phyloP scores from a whole-genome alignment of 2,113 vertebrate species.

The Odocoileus virginianus region DNA sequence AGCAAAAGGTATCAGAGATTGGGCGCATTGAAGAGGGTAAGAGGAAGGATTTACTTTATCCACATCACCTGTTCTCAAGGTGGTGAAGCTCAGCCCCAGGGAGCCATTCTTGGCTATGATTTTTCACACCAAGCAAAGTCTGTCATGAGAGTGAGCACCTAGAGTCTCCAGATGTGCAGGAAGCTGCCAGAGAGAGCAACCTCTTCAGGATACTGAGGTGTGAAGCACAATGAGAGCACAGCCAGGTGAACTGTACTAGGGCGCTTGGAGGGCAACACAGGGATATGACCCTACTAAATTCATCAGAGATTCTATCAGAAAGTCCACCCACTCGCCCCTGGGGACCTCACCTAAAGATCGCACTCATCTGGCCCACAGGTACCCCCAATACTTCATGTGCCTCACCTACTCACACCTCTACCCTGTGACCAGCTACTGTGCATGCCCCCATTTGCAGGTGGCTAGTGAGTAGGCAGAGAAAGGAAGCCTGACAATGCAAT shows the following conservation, averaged over 20 bases:
- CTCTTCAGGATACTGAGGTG: not conserved
- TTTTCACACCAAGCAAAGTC: not conserved
- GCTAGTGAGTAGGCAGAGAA: not conserved
- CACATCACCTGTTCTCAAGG: not conserved
- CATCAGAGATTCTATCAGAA: not conserved
- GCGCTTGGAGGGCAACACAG: not conserved
- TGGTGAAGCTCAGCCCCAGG: not conserved
- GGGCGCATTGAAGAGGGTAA: not conserved
- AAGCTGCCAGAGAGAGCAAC: not conserved
- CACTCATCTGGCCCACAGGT: not conserved
- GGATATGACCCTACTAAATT: too few species aligned
- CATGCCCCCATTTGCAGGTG: not conserved
- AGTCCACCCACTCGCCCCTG: not conserved
- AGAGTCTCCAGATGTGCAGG: not conserved
- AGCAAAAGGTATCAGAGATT: not conserved
- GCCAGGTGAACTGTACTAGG: not conserved
- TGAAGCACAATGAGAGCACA: not conserved
- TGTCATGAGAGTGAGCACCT: not conserved
- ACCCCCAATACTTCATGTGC: not conserved
- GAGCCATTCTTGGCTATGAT: not conserved
- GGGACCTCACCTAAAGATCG: not conserved
- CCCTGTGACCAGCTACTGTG: not conserved
- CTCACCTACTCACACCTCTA: not conserved
- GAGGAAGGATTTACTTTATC: not conserved
- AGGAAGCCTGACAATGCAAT: not conserved